These are phyloP conservation scores for Conops quadrifasciatus DNA, from an alignment of 2,888 invertebrate genomes.

Conservation along the genomic window DNA sequence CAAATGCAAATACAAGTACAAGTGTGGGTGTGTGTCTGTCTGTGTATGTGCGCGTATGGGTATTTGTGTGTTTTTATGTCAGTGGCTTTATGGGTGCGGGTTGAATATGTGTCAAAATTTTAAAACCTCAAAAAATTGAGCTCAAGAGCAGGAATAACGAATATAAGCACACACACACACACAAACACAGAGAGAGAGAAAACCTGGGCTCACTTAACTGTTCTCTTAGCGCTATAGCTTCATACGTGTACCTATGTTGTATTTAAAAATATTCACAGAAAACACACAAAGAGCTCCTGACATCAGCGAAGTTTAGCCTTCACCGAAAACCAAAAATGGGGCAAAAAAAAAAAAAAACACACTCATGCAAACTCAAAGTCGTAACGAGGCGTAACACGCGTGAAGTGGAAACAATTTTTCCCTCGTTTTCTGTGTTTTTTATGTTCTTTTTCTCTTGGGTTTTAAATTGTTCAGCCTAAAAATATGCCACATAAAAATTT, in stretches of 20 bases:
- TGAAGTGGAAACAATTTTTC: slow-evolving; percentile 7
- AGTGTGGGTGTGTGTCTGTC: background rate
- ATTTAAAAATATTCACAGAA: background rate
- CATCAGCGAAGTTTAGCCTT: background rate
- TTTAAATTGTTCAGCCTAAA: background rate
- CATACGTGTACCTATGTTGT: too few species aligned
- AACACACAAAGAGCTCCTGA: background rate
- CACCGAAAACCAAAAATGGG: background rate
- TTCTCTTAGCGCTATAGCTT: too few species aligned
- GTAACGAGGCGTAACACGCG: slow-evolving; percentile 4
- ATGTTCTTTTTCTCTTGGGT: background rate
- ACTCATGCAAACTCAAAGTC: background rate
- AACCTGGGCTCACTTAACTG: background rate
- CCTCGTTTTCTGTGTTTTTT: background rate
- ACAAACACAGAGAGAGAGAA: too few species aligned
- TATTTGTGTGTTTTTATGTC: background rate
- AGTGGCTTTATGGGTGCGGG: background rate
- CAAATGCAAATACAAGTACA: background rate
- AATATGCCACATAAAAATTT: slow-evolving; percentile 1
- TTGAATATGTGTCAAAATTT: slow-evolving; percentile 7
- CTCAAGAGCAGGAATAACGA: slow-evolving; percentile 21
- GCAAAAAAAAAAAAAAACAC: background rate
- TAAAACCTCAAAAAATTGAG: slow-evolving; percentile 14
- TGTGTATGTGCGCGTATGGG: background rate
- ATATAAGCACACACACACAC: background rate